phyloP scores from a whole-genome alignment of 1,140 invertebrate species.

The Battus philenor region DNA sequence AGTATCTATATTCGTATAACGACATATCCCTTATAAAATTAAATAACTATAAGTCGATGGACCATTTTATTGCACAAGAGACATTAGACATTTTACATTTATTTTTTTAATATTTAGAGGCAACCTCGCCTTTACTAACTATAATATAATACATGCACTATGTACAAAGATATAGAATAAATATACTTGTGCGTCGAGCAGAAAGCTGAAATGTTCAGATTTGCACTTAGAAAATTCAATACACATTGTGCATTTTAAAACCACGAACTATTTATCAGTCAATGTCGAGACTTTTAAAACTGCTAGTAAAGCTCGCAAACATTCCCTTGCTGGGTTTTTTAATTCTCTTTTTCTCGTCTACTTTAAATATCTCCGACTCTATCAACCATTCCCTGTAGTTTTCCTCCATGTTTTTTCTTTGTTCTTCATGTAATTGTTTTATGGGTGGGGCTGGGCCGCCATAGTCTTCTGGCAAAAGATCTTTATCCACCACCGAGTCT shows the following conservation, averaged over 20 bases:
- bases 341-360: slow-evolving; percentile 70
- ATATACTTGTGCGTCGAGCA: too few species aligned
- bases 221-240: too few species aligned
- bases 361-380: slow-evolving; percentile 67
- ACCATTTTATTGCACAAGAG: too few species aligned
- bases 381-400: slow-evolving; percentile 71
- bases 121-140: too few species aligned
- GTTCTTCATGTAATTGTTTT: slow-evolving; percentile 67
- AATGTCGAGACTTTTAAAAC: slow-evolving; percentile 66
- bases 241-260: too few species aligned
- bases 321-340: slow-evolving; percentile 71
- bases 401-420: slow-evolving; percentile 66
- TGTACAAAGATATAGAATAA: too few species aligned
- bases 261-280: slow-evolving; percentile 57
- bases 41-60: background rate
- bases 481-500: slow-evolving; percentile 60
- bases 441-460: slow-evolving; percentile 63
- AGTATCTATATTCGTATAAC: slow-evolving; percentile 5
- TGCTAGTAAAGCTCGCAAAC: slow-evolving; percentile 66
- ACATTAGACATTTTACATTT: too few species aligned
- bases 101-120: too few species aligned
- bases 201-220: too few species aligned
- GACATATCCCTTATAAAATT: background rate
- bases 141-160: too few species aligned
- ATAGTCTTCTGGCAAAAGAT: slow-evolving; percentile 71